phyloP scores from a whole-genome alignment of 1,140 invertebrate species.

The Drosophila navojoa region DNA sequence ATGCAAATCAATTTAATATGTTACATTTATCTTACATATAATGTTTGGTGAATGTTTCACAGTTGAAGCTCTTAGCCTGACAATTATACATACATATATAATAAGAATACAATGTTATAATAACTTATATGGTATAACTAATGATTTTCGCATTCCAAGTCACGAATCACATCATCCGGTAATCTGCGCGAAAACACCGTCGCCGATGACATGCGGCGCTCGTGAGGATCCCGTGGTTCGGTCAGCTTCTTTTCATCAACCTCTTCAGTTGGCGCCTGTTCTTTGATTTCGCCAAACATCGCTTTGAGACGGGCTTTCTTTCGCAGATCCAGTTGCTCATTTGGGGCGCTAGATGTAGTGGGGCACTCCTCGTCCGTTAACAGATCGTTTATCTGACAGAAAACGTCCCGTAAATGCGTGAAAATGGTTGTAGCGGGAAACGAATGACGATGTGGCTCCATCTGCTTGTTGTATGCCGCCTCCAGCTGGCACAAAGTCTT shows the following conservation, averaged over 20 bases:
- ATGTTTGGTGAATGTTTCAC: too few species aligned
- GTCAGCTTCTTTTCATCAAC: not conserved
- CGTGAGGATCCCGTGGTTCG: constrained; percentile 12
- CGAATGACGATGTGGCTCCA: constrained; percentile 30
- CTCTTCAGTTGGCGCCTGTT: not conserved
- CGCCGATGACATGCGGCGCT: constrained; percentile 58
- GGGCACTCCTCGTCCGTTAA: constrained; percentile 20
- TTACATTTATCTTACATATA: too few species aligned
- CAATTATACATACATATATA: too few species aligned
- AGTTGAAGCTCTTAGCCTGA: too few species aligned
- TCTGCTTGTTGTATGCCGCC: constrained; percentile 66
- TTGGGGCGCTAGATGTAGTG: not conserved
- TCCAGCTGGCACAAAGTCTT: constrained; percentile 55
- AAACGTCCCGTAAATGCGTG: constrained; percentile 43
- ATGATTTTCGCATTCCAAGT: constrained; percentile 9
- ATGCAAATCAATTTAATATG: too few species aligned
- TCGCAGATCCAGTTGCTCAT: constrained; percentile 43
- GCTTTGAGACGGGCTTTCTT: constrained; percentile 52
- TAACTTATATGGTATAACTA: too few species aligned
- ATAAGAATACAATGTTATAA: too few species aligned
- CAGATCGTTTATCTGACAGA: constrained; percentile 54
- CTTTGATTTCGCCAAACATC: constrained; percentile 40
- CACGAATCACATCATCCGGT: constrained; percentile 39
- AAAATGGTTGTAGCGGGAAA: constrained; percentile 60
- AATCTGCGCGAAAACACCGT: constrained; percentile 50